Evolutionary conservation across 2,797 vertebrate species (phyloP).

Genomic region (Emys orbicularis): DNA sequence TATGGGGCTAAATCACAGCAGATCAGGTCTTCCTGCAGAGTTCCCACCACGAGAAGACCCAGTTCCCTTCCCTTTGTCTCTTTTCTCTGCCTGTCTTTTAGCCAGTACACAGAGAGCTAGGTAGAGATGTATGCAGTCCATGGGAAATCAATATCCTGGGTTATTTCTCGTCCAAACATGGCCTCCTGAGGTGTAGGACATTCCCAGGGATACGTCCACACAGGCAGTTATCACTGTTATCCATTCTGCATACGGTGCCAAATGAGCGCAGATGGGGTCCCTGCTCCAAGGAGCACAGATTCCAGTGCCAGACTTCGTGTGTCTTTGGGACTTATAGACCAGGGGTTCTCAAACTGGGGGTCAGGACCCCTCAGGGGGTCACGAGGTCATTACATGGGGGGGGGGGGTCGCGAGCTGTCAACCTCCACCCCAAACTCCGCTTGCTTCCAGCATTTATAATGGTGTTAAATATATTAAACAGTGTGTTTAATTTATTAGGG

Average conservation of each 20-base stretch:
- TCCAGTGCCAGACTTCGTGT: neutral
- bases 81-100: neutral
- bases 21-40: neutral
- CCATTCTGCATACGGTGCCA: neutral
- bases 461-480: no score
- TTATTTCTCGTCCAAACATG: neutral
- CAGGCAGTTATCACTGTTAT: neutral
- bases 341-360: no score
- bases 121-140: neutral
- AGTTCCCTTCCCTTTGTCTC: neutral
- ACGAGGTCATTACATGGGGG: no score
- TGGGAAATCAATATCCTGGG: fast-evolving
- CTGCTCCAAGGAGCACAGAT: neutral
- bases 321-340: neutral
- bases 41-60: neutral
- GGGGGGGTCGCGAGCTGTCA: no score
- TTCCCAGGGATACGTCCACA: fast-evolving
- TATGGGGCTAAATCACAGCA: neutral
- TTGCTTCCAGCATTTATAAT: no score
- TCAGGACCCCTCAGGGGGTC: no score
- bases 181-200: fast-evolving
- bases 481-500: no score
- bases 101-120: fast-evolving
- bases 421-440: no score
- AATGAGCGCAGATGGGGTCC: neutral